Evolutionary conservation across 2,113 vertebrate species (phyloP).

Genomic region (Phalacrocorax carbo): DNA sequence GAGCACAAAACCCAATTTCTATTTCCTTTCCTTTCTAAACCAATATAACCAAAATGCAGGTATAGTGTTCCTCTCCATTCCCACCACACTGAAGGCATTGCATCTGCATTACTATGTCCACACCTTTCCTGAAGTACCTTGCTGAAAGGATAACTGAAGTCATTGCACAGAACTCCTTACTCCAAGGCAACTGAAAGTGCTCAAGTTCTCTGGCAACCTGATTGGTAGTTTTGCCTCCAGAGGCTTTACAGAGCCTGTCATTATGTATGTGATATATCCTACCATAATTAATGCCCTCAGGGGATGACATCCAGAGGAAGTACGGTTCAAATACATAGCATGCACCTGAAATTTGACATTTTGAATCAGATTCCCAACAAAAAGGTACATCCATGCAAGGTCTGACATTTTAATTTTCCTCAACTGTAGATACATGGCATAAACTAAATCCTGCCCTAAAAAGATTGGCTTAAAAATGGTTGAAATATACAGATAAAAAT

Average conservation of each 20-base stretch:
- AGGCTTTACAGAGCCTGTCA: conserved; percentile 18
- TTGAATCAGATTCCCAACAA: not conserved
- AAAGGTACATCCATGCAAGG: not conserved
- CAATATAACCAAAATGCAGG: not conserved
- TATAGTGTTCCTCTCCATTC: not conserved
- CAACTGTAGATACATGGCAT: not conserved
- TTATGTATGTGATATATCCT: not conserved
- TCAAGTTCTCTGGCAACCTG: not conserved
- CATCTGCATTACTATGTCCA: not conserved
- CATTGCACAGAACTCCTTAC: not conserved
- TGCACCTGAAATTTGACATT: not conserved
- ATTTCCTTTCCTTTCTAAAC: not conserved
- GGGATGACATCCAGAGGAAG: not conserved
- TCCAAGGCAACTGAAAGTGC: not conserved
- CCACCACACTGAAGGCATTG: not conserved
- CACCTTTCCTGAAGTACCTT: not conserved
- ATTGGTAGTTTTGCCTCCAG: not conserved
- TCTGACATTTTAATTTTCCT: not conserved
- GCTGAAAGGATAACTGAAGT: not conserved
- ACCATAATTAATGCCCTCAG: conserved; percentile 25
- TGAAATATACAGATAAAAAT: conserved; percentile 4
- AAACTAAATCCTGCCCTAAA: not conserved
- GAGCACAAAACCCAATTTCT: not conserved
- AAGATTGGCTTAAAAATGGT: not conserved
- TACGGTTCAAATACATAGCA: not conserved